Conservation (phyloP, 2,888 invertebrate genomes). For the Rosalia funebris region DNA sequence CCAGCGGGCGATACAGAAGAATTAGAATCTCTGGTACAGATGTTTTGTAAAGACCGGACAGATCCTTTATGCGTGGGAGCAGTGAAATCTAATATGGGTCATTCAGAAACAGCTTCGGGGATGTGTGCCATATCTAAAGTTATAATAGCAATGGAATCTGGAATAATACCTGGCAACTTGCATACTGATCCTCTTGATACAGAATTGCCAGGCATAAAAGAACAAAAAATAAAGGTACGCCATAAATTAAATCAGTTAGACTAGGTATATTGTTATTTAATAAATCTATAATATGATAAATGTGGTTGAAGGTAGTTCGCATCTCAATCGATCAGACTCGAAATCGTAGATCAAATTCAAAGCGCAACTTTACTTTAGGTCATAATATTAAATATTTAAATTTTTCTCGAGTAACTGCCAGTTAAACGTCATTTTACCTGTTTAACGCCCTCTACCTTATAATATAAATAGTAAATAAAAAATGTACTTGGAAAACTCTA, state of each 20-base stretch:
- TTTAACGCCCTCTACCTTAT: too few species aligned
- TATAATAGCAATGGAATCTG: conserved; percentile 75
- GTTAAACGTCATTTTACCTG: too few species aligned
- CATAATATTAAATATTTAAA: too few species aligned
- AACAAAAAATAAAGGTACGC: conserved; percentile 66
- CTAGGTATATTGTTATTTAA: too few species aligned
- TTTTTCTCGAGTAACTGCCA: too few species aligned
- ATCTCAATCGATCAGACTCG: too few species aligned
- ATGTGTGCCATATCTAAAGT: conserved; percentile 71
- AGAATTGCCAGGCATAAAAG: conserved; percentile 65
- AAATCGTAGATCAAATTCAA: too few species aligned
- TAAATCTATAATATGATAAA: too few species aligned
- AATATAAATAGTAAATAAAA: too few species aligned
- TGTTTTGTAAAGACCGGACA: conserved; percentile 56
- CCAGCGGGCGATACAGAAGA: conserved; percentile 47
- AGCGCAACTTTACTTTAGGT: too few species aligned
- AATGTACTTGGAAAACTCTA: too few species aligned
- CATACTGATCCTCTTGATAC: conserved; percentile 71
- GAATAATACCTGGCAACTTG: conserved; percentile 77
- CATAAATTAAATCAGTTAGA: not conserved
- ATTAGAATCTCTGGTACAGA: conserved; percentile 39
- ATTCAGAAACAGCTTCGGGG: conserved; percentile 64
- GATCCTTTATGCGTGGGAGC: conserved; percentile 70
- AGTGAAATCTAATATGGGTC: conserved; percentile 66
- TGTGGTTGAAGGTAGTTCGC: too few species aligned